Conservation (phyloP, 2,888 invertebrate genomes). For the Ophion ventricosus region DNA sequence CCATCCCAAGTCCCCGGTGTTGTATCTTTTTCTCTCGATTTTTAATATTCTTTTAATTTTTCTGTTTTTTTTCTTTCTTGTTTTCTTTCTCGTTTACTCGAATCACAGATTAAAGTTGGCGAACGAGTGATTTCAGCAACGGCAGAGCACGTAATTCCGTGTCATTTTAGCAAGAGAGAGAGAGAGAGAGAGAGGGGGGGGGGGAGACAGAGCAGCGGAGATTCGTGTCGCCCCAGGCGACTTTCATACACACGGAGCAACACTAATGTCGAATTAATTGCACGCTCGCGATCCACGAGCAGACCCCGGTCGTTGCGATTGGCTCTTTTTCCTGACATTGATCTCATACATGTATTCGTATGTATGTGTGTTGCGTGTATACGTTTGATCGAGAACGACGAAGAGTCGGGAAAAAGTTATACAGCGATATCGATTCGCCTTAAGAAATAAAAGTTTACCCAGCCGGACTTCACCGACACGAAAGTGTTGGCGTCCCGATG, state of each 20-base stretch:
- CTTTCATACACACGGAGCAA: slow-evolving; percentile 68
- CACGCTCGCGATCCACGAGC: slow-evolving; percentile 72
- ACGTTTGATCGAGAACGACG: slow-evolving; percentile 33
- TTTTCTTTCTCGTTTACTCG: slow-evolving; percentile 45
- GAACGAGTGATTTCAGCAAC: slow-evolving; percentile 35
- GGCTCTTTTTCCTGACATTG: slow-evolving; percentile 64
- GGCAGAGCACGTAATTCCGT: slow-evolving; percentile 63
- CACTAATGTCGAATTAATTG: slow-evolving; percentile 80
- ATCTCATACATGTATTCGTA: slow-evolving; percentile 19
- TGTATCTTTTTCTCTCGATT: slow-evolving; percentile 26
- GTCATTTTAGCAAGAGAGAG: slow-evolving; percentile 59
- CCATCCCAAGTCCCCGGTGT: slow-evolving; percentile 32
- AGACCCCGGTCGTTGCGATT: slow-evolving; percentile 63
- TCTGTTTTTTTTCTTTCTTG: slow-evolving; percentile 18
- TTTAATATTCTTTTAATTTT: slow-evolving; percentile 32
- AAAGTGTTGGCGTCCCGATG: slow-evolving; percentile 49
- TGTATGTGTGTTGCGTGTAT: slow-evolving; percentile 2
- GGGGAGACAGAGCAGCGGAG: slow-evolving; percentile 11
- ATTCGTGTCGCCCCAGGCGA: slow-evolving; percentile 72
- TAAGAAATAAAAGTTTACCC: slow-evolving; percentile 47
- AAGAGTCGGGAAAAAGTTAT: slow-evolving; percentile 32
- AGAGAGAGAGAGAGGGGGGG: not conserved
- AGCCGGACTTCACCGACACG: slow-evolving; percentile 37
- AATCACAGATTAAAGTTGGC: slow-evolving; percentile 51
- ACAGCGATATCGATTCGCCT: slow-evolving; percentile 53